Conservation (phyloP, 2,797 vertebrate species). For the Sebastiscus albofasciatus region DNA sequence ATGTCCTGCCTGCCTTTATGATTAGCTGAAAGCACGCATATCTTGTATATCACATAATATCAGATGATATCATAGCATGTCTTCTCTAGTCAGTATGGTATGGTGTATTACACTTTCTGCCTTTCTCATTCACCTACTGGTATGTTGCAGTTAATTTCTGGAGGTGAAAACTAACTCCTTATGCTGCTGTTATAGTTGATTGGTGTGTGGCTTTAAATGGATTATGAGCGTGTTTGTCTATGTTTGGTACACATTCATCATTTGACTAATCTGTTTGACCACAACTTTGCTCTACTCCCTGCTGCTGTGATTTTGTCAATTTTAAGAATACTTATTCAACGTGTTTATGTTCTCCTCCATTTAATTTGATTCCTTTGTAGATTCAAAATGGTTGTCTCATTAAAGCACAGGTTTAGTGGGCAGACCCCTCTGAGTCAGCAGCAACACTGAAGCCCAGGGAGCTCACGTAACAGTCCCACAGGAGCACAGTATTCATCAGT, state of each 20-base stretch:
- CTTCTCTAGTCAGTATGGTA: not conserved
- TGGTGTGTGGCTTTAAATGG: not conserved
- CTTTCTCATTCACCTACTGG: not conserved
- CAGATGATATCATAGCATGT: not conserved
- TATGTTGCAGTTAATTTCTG: not conserved
- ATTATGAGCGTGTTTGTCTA: not conserved
- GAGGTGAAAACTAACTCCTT: not conserved
- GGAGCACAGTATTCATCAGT: slow-evolving; percentile 58
- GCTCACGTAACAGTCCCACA: slow-evolving; percentile 62
- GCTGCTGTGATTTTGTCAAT: not conserved
- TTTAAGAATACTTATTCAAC: not conserved
- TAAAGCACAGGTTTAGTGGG: slow-evolving; percentile 64
- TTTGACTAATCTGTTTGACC: not conserved
- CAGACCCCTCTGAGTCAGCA: slow-evolving; percentile 61
- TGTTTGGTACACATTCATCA: slow-evolving; percentile 10
- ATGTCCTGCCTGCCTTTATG: not conserved
- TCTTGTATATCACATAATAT: not conserved
- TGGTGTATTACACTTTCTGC: not conserved
- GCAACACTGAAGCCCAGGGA: slow-evolving; percentile 60
- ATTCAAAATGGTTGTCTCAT: slow-evolving; percentile 74
- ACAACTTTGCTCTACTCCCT: not conserved
- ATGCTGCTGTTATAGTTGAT: not conserved
- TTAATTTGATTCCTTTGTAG: slow-evolving; percentile 32
- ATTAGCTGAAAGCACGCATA: slow-evolving; percentile 5
- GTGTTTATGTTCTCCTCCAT: not conserved